Conservation (phyloP, 2,888 invertebrate genomes). For the Epirrita christyi region DNA sequence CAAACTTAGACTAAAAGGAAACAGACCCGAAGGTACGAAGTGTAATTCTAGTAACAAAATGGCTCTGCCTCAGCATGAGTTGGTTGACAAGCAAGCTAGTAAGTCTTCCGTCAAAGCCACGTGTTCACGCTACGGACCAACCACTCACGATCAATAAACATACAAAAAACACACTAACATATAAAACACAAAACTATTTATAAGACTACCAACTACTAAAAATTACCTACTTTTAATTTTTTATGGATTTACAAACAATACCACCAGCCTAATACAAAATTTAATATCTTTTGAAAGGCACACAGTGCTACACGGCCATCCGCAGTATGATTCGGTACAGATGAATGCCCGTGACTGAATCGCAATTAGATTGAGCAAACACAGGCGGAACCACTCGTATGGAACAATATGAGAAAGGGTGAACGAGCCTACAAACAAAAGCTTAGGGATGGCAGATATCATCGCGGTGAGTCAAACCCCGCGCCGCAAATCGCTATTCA, state of each 20-base stretch:
- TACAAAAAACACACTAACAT: no score
- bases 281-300: slow-evolving; percentile 43
- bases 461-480: slow-evolving; percentile 18
- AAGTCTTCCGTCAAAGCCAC: no score
- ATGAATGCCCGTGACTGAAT: slow-evolving; percentile 73
- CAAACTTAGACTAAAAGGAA: no score
- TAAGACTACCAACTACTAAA: no score
- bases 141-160: no score
- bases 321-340: slow-evolving; percentile 72
- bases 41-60: no score
- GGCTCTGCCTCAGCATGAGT: no score
- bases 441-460: slow-evolving; percentile 42
- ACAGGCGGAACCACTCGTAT: slow-evolving; percentile 68
- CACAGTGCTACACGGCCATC: slow-evolving; percentile 45
- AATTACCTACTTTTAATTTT: no score
- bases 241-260: neutral
- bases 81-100: no score
- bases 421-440: slow-evolving; percentile 68
- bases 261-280: slow-evolving; percentile 31
- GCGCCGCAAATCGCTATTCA: slow-evolving; percentile 23
- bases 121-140: no score
- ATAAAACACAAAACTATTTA: no score
- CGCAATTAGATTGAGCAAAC: slow-evolving; percentile 83
- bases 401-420: slow-evolving; percentile 80
- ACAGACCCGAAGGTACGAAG: no score